phyloP scores from a whole-genome alignment of 2,888 invertebrate genomes.

The Punctoribates punctum region DNA sequence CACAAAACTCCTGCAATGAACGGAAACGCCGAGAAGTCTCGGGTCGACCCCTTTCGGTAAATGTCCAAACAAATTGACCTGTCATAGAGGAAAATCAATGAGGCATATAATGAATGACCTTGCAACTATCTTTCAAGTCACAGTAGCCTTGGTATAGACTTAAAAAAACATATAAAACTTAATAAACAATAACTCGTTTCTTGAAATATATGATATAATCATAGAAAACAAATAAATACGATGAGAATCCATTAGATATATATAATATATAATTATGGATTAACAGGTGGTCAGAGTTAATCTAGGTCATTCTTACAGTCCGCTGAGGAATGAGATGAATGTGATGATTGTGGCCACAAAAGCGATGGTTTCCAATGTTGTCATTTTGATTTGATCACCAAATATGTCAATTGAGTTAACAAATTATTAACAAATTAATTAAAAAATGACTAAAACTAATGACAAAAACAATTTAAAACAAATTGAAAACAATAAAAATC shows the following conservation, averaged over 20 bases:
- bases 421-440: too few relatives aligned
- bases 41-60: conserved; percentile 68
- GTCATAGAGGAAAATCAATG: not conserved
- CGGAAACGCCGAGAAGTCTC: conserved; percentile 70
- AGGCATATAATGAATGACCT: too few relatives aligned
- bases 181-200: too few relatives aligned
- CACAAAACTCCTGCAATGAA: conserved; percentile 73
- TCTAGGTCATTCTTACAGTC: conserved; percentile 66
- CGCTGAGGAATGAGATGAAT: conserved; percentile 76
- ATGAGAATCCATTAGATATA: not conserved
- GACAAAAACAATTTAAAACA: too few relatives aligned
- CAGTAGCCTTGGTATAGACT: not conserved
- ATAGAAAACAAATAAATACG: too few relatives aligned
- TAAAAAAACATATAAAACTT: too few relatives aligned
- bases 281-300: not conserved
- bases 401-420: too few relatives aligned
- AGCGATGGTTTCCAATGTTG: conserved; percentile 41
- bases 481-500: too few relatives aligned
- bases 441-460: too few relatives aligned
- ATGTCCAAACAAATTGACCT: conserved; percentile 74
- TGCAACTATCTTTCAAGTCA: conserved; percentile 52
- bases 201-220: too few relatives aligned
- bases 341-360: conserved; percentile 67
- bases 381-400: conserved; percentile 23
- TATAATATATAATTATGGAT: not conserved